Evolutionary conservation across 2,113 vertebrate genomes (phyloP).

Genomic region (Dipodomys merriami): DNA sequence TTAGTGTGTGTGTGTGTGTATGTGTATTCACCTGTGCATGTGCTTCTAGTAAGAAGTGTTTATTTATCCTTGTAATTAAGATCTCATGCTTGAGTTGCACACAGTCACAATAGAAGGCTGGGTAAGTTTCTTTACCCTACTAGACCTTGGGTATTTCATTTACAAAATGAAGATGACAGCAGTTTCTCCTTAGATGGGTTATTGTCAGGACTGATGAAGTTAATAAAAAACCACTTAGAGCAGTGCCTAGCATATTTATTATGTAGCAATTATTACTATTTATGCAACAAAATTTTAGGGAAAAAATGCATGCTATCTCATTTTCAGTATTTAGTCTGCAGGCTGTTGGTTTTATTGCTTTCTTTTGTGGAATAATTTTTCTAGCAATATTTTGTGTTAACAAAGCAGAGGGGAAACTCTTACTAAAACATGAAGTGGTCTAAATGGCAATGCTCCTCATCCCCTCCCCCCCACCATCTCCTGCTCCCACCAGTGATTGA

Average conservation of each 20-base stretch:
- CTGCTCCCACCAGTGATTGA: background rate
- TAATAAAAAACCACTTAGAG: constrained; percentile 18
- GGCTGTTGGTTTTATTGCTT: constrained; percentile 28
- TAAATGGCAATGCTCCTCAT: background rate
- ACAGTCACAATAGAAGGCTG: background rate
- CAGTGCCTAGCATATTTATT: background rate
- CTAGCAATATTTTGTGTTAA: background rate
- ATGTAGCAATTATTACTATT: constrained; percentile 16
- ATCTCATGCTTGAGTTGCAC: background rate
- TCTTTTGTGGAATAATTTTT: background rate
- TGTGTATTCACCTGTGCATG: background rate
- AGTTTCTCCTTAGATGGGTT: background rate
- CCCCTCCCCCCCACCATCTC: background rate
- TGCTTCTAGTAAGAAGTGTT: background rate
- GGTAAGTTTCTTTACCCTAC: background rate
- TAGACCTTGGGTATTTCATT: constrained; percentile 27
- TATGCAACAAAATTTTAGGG: background rate
- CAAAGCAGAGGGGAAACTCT: background rate
- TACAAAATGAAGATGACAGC: constrained; percentile 9
- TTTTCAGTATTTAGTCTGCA: constrained; percentile 17
- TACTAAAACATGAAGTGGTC: background rate
- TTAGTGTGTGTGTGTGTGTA: too few species aligned
- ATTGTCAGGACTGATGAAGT: constrained; percentile 1
- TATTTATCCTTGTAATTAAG: constrained; percentile 3
- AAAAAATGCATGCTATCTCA: constrained; percentile 3